Evolutionary conservation across 2,113 vertebrate genomes (phyloP).

Genomic region (Rhinopithecus roxellana): DNA sequence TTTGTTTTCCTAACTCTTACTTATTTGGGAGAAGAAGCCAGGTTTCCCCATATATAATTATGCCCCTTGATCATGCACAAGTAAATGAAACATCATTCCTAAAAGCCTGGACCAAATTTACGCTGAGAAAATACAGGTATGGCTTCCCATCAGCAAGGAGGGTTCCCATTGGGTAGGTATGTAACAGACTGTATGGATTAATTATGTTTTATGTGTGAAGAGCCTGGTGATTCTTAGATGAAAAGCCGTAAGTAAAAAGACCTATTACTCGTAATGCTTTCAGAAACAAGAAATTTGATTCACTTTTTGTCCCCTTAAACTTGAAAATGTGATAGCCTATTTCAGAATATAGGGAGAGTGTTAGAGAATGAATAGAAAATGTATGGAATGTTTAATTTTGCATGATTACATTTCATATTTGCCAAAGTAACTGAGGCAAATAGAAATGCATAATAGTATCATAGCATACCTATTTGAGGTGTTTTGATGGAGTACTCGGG

Average conservation of each 20-base stretch:
- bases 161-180: not conserved
- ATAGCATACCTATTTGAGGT: constrained; percentile 46
- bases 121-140: constrained; percentile 6
- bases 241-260: constrained; percentile 53
- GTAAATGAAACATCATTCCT: constrained; percentile 28
- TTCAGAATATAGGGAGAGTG: constrained; percentile 29
- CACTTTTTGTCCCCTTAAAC: constrained; percentile 55
- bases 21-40: not conserved
- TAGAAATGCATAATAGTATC: constrained; percentile 19
- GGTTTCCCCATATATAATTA: not conserved
- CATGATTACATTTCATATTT: constrained; percentile 68
- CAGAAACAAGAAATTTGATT: constrained; percentile 66
- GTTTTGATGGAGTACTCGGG: constrained; percentile 53
- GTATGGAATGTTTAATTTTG: constrained; percentile 75
- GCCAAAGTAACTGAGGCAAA: constrained; percentile 18
- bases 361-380: constrained; percentile 65
- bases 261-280: constrained; percentile 54
- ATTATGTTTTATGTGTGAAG: constrained; percentile 62
- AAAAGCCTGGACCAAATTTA: not conserved
- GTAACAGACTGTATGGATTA: not conserved
- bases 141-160: not conserved
- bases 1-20: not conserved
- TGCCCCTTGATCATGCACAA: not conserved
- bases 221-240: constrained; percentile 23
- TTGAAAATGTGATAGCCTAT: constrained; percentile 53